Evolutionary conservation across 92 coral and sea anemone genomes (phyloP), one percentile per base, ranked within the genome.

Genomic region (Muricea muricata): DNA sequence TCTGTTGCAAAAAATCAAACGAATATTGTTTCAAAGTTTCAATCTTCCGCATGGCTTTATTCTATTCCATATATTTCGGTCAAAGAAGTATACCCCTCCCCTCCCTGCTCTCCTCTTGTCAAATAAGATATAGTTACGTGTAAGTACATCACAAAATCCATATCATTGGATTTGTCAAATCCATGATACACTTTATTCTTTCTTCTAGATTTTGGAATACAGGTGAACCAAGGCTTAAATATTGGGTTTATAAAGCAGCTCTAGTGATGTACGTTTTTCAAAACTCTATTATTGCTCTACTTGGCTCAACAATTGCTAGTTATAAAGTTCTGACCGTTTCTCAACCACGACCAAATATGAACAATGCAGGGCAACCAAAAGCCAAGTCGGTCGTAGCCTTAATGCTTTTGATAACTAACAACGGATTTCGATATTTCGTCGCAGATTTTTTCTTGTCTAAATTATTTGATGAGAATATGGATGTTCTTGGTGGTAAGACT

Each of bases 381-480:
- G 58, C 68, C 6, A 34, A 66, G 54, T 47, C 90, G 48, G 93
- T 90, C n/a, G 79, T 61, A 2, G 81, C 71, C 74, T 42, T 90
- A 34, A 60, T 90, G 85, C 83, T 90, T 14, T 81, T 90, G 23
- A 90, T 90, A 60, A 87, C 78, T 32, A 82, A 80, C 81, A 90
- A 82, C 68, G 90, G 82, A 20, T 81, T 87, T 20, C 85, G 93
- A 12, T 71, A 82, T 57, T 70, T 75, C 45, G 20, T 82, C 32
- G 93, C 88, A 7, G 87, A 90, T 40, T 87, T 90, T 78, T 90
- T 83, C 47, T 4, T 77, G 84, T 66, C 88, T 24, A 90, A 90
- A 79, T 13, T 82, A 52, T 90, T 87, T 71, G 61, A 88, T 40
- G 86, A 40, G 70, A 70, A 3, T 90, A 72, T 26, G 68, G 90